Base-by-base conservation (phyloP, 2,113 vertebrate genomes). In the Phrynocephalus versicolor region DNA sequence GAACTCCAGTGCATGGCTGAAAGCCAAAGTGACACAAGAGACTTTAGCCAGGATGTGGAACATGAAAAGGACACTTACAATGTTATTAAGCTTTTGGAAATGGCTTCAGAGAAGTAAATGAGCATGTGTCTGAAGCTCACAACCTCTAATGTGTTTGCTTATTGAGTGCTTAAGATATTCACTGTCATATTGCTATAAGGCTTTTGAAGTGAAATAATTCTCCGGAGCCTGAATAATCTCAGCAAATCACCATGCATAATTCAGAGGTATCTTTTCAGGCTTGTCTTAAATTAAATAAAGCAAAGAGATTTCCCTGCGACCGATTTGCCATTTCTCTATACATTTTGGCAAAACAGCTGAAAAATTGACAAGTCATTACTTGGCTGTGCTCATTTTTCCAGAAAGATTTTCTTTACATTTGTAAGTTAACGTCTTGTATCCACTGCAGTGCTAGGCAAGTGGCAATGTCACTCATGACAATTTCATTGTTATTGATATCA, bases 231-330 rank as follows among this genome's bases (percentile, higher is more conserved):
- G 84, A 80, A 85, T 85, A 64, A 79, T 87, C 27, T 87, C 81
- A 73, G 65, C 67, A 82, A 83, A 83, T 73, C 69, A 73, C 13
- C 72, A 39, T 79, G 33, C 39, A 79, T 79, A 74, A 87, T 87
- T 79, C 70, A 74, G n/a, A 79, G 57, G 25, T 33, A 79, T 87
- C 67, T 79, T 55, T 87, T 87, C 58, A 79, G 79, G 33, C 39
- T 83, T 83, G 79, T 87, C 75, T 79, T 57, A 87, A 83, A 79
- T 87, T 86, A 86, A 86, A 87, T 79, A 87, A 83, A 87, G 81
- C n/a, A 87, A 73, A 79, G 7, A 83, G 41, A n/a, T 79, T 39
- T n/a, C 57, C 60, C 67, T n/a, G 14, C 33, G 41, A 58, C 57
- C 71, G 81, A 79, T 87, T 79, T 79, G 81, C 74, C 57, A 60